Percentiles rank a stretch among this genome's conserved stretches.
These are phyloP conservation scores for Lethenteron camtschaticum DNA, from an alignment of 2,113 vertebrate species.

Conservation along the genomic window DNA sequence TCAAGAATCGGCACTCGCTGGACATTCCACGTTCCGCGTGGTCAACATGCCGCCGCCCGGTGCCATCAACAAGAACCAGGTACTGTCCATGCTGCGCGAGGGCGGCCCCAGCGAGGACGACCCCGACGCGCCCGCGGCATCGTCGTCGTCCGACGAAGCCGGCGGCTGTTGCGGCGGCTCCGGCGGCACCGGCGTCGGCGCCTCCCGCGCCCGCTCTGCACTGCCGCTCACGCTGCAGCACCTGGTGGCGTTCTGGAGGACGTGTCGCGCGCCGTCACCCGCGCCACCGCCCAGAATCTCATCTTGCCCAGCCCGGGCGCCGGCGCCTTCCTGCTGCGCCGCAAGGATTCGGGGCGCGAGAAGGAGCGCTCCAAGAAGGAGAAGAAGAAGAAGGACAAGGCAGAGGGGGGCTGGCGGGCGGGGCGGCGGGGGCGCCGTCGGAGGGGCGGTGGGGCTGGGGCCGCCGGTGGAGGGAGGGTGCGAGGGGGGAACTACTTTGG, in stretches of 20 bases:
- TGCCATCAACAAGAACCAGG: slow-evolving; percentile 97
- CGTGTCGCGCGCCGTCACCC: slow-evolving; percentile 88
- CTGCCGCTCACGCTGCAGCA: slow-evolving; percentile 84
- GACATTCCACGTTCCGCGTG: slow-evolving; percentile 94
- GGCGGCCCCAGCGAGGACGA: slow-evolving; percentile 82
- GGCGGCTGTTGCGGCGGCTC: slow-evolving; percentile 15
- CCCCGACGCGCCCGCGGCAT: slow-evolving; percentile 62
- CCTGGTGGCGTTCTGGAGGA: slow-evolving; percentile 94
- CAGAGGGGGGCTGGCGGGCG: slow-evolving; percentile 22
- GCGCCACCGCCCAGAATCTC: slow-evolving; percentile 96
- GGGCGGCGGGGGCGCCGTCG: neutral
- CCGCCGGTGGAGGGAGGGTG: slow-evolving; percentile 27
- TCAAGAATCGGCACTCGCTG: slow-evolving; percentile 88
- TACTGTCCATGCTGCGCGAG: slow-evolving; percentile 91
- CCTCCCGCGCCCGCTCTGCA: slow-evolving; percentile 58
- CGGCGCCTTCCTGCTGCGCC: slow-evolving; percentile 69
- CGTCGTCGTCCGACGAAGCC: slow-evolving; percentile 42
- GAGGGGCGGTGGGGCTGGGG: neutral
- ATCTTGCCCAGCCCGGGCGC: slow-evolving; percentile 96
- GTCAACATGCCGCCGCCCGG: slow-evolving; percentile 94
- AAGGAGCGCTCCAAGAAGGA: slow-evolving; percentile 80
- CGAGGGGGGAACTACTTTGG: slow-evolving; percentile 91
- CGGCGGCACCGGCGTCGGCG: slow-evolving; percentile 29
- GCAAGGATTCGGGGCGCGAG: slow-evolving; percentile 87
- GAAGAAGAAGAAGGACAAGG: slow-evolving; percentile 92